phyloP scores from a whole-genome alignment of 2,888 invertebrate genomes.

The Melanotus villosus region DNA sequence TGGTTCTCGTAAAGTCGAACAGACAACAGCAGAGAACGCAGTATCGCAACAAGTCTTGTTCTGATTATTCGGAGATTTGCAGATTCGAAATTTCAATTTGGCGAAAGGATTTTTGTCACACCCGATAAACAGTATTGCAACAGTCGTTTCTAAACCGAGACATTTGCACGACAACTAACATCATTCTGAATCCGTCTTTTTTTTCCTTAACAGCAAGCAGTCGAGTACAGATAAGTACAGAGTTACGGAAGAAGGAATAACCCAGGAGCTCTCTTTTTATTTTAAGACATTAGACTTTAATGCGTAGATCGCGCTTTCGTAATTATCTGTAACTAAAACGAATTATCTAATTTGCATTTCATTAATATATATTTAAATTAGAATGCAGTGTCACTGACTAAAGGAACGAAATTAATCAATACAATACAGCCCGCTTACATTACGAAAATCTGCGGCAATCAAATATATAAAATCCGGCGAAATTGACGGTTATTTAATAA shows the following conservation, averaged over 20 bases:
- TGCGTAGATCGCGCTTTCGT: slow-evolving; percentile 37
- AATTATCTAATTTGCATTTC: slow-evolving; percentile 57
- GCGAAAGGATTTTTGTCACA: slow-evolving; percentile 35
- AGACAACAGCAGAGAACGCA: slow-evolving; percentile 41
- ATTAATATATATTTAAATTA: slow-evolving; percentile 57
- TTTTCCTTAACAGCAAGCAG: background rate
- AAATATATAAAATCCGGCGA: background rate
- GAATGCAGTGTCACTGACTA: slow-evolving; percentile 45
- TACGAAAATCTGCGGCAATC: slow-evolving; percentile 9
- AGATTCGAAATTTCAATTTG: slow-evolving; percentile 41
- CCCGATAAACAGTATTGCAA: slow-evolving; percentile 20
- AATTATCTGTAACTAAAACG: slow-evolving; percentile 52
- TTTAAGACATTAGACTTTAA: slow-evolving; percentile 34
- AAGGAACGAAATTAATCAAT: slow-evolving; percentile 40
- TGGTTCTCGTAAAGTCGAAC: slow-evolving; percentile 39
- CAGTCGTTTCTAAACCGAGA: slow-evolving; percentile 14
- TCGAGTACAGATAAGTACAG: background rate
- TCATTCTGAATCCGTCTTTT: background rate
- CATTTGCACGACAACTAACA: slow-evolving; percentile 7
- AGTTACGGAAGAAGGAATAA: background rate
- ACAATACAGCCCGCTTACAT: slow-evolving; percentile 24
- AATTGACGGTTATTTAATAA: background rate
- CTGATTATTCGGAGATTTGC: slow-evolving; percentile 40
- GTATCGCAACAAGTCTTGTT: slow-evolving; percentile 44
- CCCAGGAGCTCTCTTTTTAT: slow-evolving; percentile 22